Base-by-base conservation (phyloP, 2,888 invertebrate genomes). In the Nomada fabriciana region DNA sequence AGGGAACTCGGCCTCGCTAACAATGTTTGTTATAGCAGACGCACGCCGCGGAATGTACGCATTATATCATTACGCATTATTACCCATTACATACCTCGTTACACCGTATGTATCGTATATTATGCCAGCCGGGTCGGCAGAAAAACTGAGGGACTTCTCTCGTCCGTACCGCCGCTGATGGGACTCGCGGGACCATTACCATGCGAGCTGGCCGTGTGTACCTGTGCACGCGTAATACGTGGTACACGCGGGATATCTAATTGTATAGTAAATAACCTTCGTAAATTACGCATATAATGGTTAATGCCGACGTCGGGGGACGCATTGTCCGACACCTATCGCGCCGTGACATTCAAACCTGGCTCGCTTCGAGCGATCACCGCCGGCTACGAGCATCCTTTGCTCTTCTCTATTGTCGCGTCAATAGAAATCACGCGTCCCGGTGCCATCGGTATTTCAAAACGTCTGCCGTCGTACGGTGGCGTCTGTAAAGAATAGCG, bases 31-130 rank as follows among this genome's bases (percentile, higher is more conserved):
- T 89, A 87, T 87, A 85, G 68, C 82, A 80, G 82, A 77, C 80
- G 69, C 83, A 86, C 88, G 82, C 63, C 87, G 85, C 85, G 86
- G 88, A 90, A 90, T 90, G 88, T 81, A 83, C 82, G 88, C 88
- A 89, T 91, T 90, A 90, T 90, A 88, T 88, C 88, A 91, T 91
- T 91, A 90, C 89, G 84, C 88, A 86, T 90, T 88, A 91, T 90
- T 90, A 90, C 88, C 91, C 88, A 89, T 90, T 90, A 90, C 89
- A 89, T 88, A 90, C 85, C 91, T 91, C 88, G 91, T 91, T 91
- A 89, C 85, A 86, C 86, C 87, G 86, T 89, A 63, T 63, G 82
- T 86, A 89, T 89, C 88, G 89, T 82, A 88, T 87, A 86, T 88
- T 85, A 86, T 80, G 76, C 75, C 76, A 80, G 80, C 64, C 64